Evolutionary conservation across 2,888 invertebrate genomes (phyloP).

Genomic region (Lithophane leautieri): DNA sequence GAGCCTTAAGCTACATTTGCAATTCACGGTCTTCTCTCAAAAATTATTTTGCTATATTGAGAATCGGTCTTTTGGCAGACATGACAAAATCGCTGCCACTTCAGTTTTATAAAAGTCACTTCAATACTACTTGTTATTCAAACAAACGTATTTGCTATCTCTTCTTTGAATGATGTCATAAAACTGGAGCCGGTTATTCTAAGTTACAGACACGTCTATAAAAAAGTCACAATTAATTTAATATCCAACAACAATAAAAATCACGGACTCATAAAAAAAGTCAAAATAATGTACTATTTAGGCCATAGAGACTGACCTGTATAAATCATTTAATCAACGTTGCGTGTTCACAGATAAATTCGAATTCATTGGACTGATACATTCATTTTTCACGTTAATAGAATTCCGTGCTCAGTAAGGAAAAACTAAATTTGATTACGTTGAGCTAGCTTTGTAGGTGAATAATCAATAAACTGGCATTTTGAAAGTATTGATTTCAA

Average conservation of each 20-base stretch:
- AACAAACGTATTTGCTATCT: neutral
- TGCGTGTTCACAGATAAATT: slow-evolving; percentile 33
- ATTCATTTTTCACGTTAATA: slow-evolving; percentile 32
- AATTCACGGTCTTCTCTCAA: neutral
- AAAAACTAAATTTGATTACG: neutral
- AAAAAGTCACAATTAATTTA: neutral
- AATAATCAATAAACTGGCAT: neutral
- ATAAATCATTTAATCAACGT: slow-evolving; percentile 38
- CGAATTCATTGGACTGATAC: slow-evolving; percentile 23
- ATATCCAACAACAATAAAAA: slow-evolving; percentile 27
- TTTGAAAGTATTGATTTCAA: neutral
- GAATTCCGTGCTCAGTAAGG: neutral
- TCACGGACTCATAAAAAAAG: slow-evolving; percentile 17
- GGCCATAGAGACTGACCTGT: slow-evolving; percentile 22
- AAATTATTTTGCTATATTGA: neutral
- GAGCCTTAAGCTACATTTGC: no score
- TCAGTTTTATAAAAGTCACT: neutral
- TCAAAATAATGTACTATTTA: slow-evolving; percentile 33
- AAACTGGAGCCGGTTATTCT: neutral
- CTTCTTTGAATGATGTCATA: neutral
- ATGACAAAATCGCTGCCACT: neutral
- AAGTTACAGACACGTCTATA: neutral
- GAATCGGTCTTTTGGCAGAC: neutral
- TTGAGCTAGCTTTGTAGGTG: neutral
- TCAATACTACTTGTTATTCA: neutral